These are phyloP conservation scores for Tetramorium simillimum DNA, from an alignment of 1,140 invertebrate species.

Conservation along the genomic window DNA sequence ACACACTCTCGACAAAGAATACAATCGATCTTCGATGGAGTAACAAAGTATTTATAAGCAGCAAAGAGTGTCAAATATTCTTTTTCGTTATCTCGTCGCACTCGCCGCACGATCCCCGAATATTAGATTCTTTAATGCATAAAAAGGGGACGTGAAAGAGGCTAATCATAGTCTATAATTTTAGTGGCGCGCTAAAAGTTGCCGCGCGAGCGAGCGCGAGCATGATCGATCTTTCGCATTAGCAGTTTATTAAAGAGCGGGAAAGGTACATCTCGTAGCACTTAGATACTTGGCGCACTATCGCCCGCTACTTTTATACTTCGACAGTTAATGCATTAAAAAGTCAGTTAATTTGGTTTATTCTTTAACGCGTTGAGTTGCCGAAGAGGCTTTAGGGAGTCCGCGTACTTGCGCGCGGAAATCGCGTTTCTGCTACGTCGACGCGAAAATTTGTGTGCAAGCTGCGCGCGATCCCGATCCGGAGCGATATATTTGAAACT, in stretches of 20 bases:
- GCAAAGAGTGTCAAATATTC: neutral
- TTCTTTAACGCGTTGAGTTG: slow-evolving; percentile 20
- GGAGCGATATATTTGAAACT: neutral
- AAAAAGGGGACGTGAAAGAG: neutral
- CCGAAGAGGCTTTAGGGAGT: neutral
- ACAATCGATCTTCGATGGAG: slow-evolving; percentile 28
- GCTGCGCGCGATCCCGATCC: neutral
- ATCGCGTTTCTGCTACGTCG: neutral
- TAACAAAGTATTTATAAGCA: neutral
- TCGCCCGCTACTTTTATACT: slow-evolving; percentile 34
- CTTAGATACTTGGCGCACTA: slow-evolving; percentile 42
- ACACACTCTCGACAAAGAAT: neutral
- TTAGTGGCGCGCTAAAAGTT: slow-evolving; percentile 44
- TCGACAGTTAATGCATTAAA: slow-evolving; percentile 46
- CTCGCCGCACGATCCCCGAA: neutral
- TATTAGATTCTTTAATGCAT: slow-evolving; percentile 33
- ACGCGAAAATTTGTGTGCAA: neutral
- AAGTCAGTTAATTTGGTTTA: slow-evolving; percentile 46
- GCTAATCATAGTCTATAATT: slow-evolving; percentile 46
- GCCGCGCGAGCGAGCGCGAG: slow-evolving; percentile 2
- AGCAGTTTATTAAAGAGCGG: slow-evolving; percentile 54
- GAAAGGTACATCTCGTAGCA: slow-evolving; percentile 47
- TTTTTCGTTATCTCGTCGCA: slow-evolving; percentile 32
- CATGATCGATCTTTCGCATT: slow-evolving; percentile 54
- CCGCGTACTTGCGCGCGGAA: neutral